phyloP scores from a whole-genome alignment of 2,113 vertebrate species.

The Columbina picui region DNA sequence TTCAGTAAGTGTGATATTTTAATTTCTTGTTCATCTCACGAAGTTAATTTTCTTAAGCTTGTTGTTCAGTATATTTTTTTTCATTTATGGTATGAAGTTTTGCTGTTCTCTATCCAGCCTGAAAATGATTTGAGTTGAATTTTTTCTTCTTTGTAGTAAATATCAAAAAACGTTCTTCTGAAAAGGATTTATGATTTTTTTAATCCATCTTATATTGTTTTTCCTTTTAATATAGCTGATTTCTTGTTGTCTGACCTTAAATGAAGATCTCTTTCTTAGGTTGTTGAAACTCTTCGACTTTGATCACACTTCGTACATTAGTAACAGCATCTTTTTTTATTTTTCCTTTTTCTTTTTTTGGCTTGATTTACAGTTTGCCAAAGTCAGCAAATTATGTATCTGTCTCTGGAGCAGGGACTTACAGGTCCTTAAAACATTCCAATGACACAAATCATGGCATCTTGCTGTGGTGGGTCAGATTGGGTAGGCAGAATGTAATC shows the following conservation, averaged over 20 bases:
- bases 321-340: background rate
- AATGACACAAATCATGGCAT: background rate
- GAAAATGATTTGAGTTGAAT: background rate
- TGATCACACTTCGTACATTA: background rate
- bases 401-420: background rate
- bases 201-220: background rate
- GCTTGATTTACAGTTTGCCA: background rate
- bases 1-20: background rate
- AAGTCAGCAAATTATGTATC: no score
- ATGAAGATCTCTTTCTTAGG: background rate
- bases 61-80: background rate
- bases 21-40: background rate
- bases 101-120: background rate
- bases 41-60: background rate
- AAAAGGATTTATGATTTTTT: background rate
- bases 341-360: background rate
- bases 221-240: background rate
- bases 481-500: background rate
- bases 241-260: background rate
- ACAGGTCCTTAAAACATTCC: background rate
- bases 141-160: background rate
- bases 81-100: background rate
- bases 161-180: background rate
- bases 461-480: background rate
- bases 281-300: background rate